phyloP scores from a whole-genome alignment of 35 echinoderm and acorn worm genomes.

The Lytechinus variegatus region DNA sequence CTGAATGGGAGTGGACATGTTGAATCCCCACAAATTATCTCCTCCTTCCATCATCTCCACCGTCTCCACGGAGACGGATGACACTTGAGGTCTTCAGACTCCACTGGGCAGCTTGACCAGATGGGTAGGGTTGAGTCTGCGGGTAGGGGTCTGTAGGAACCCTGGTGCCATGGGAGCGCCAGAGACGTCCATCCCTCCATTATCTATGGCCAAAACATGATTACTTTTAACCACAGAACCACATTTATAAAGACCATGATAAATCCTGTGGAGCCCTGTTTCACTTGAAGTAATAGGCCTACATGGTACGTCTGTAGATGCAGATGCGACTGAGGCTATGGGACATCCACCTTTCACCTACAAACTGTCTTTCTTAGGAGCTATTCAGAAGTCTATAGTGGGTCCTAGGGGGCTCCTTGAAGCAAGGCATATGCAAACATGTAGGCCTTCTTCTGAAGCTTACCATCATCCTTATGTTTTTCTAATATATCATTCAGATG shows the following conservation, averaged over 20 bases:
- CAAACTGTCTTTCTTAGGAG: no score
- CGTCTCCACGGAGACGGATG: background rate
- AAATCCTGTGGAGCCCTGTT: background rate
- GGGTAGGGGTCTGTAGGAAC: background rate
- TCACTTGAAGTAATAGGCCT: background rate
- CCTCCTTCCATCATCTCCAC: background rate
- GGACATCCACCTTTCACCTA: no score
- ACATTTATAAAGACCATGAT: background rate
- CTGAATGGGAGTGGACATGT: background rate
- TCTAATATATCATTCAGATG: no score
- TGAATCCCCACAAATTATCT: background rate
- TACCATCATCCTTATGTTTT: no score
- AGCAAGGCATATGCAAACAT: no score
- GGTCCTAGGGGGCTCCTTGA: no score
- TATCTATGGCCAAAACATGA: background rate
- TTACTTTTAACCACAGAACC: background rate
- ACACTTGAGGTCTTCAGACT: background rate
- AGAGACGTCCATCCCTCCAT: background rate
- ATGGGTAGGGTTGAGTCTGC: background rate
- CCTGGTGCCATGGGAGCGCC: background rate
- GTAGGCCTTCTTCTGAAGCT: no score
- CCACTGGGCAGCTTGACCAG: background rate
- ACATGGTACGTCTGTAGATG: background rate
- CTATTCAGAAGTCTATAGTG: no score
- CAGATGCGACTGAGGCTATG: no score